phyloP scores from a whole-genome alignment of 2,888 invertebrate species.

The Leptothorax acervorum region DNA sequence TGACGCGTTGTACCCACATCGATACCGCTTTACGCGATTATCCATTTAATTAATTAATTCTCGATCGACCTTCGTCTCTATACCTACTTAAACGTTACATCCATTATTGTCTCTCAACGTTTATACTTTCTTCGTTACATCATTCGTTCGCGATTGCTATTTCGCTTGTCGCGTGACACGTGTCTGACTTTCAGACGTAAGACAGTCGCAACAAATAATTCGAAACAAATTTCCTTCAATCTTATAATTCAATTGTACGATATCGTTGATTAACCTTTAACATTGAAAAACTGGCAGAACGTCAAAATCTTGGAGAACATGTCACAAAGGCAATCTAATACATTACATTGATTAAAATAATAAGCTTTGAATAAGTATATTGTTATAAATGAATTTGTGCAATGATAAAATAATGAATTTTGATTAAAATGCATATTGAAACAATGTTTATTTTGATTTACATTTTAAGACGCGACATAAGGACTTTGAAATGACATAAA shows the following conservation, averaged over 20 bases:
- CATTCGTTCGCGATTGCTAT: constrained; percentile 12
- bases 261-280: constrained; percentile 18
- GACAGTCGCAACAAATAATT: background rate
- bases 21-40: constrained; percentile 39
- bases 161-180: background rate
- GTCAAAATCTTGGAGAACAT: background rate
- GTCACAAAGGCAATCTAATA: too few species aligned
- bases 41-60: constrained; percentile 50
- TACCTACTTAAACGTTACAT: background rate
- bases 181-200: background rate
- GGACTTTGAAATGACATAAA: background rate
- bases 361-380: background rate
- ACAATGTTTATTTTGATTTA: background rate
- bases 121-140: background rate
- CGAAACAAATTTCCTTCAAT: background rate
- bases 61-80: constrained; percentile 22
- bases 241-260: constrained; percentile 6
- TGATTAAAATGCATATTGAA: background rate
- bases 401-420: constrained; percentile 9
- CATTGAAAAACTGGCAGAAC: background rate
- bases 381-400: background rate
- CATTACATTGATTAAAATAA: constrained; percentile 8
- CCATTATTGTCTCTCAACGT: constrained; percentile 1
- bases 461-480: background rate
- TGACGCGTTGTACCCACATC: background rate